Conservation (phyloP, 2,888 invertebrate genomes). For the Syrista parreyssii region DNA sequence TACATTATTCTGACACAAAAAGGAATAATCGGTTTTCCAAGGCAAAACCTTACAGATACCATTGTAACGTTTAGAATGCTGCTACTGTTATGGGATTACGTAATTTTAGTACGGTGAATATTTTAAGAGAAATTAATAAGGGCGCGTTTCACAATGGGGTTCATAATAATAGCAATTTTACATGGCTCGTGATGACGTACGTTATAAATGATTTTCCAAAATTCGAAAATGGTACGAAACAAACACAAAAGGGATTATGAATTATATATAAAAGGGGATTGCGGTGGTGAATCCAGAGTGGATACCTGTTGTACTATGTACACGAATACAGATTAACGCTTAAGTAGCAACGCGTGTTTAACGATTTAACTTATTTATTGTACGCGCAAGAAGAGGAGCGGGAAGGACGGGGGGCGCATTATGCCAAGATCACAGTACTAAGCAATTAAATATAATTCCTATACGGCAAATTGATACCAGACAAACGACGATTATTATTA, state of each 20-base stretch:
- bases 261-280: not conserved
- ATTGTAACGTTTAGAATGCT: not conserved
- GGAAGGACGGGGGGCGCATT: not conserved
- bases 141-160: not conserved
- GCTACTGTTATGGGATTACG: not conserved
- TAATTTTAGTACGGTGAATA: not conserved
- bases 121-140: not conserved
- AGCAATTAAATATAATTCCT: not conserved
- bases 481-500: not conserved
- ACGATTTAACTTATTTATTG: conserved; percentile 16
- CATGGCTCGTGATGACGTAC: not conserved
- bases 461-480: not conserved
- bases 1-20: not conserved
- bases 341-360: not conserved
- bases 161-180: not conserved
- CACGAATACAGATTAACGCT: conserved; percentile 18
- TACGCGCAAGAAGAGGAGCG: conserved; percentile 3
- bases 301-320: not conserved
- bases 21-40: not conserved
- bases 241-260: not conserved
- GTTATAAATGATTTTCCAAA: not conserved
- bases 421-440: not conserved
- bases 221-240: not conserved
- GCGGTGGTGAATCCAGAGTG: not conserved
- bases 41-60: not conserved